Evolutionary conservation across 2,797 vertebrate species (phyloP).

Genomic region (Sebastes glaucus): DNA sequence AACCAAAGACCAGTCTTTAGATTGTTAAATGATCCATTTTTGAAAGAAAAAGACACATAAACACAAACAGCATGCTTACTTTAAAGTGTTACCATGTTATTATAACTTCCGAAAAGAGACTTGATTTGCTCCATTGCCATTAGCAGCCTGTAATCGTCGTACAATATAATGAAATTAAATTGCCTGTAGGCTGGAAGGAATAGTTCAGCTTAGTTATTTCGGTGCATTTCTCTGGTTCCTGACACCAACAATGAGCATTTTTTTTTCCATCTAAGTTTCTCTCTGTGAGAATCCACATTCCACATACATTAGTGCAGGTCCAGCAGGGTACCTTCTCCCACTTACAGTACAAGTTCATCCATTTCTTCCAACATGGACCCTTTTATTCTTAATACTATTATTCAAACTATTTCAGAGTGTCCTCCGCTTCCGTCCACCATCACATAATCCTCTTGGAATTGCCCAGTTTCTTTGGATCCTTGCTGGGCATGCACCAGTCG

Average conservation of each 20-base stretch:
- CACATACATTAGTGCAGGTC: slow-evolving; percentile 5
- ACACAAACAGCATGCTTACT: slow-evolving; percentile 5
- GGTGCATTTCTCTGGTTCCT: slow-evolving; percentile 1
- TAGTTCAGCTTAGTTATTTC: neutral
- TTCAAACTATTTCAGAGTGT: neutral
- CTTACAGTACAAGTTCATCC: slow-evolving; percentile 17
- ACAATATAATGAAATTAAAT: neutral
- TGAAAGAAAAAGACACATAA: neutral
- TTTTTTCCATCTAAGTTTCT: neutral
- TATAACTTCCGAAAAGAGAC: neutral
- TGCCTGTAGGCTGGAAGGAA: neutral
- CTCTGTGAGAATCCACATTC: neutral
- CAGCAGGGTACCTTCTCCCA: neutral
- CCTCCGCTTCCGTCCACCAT: slow-evolving; percentile 24
- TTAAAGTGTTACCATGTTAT: neutral
- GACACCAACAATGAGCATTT: neutral
- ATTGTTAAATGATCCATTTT: neutral
- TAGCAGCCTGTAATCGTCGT: slow-evolving; percentile 17
- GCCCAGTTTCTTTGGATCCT: slow-evolving; percentile 88
- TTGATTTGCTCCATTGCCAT: slow-evolving; percentile 6
- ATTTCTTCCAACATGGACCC: slow-evolving; percentile 2
- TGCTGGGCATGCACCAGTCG: slow-evolving; percentile 97
- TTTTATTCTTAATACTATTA: neutral
- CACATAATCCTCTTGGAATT: slow-evolving; percentile 80
- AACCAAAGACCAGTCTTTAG: neutral